Percentiles rank a stretch among this genome's conserved stretches.
phyloP scores from a whole-genome alignment of 2,888 invertebrate species.

The Pseudoips prasinana region DNA sequence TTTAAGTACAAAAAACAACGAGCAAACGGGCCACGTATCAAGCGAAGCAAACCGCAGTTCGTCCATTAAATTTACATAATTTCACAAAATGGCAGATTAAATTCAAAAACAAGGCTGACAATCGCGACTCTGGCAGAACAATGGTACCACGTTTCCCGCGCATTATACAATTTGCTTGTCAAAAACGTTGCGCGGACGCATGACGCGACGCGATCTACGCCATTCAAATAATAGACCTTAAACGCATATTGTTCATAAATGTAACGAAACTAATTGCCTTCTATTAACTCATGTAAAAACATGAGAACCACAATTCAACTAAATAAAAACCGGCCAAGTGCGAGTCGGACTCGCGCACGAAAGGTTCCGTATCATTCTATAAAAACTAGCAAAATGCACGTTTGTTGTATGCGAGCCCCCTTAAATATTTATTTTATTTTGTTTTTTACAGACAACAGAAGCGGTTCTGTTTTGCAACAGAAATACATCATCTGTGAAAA shows the following conservation, averaged over 20 bases:
- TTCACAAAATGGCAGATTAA: constrained; percentile 75
- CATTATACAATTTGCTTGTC: constrained; percentile 78
- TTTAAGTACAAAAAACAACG: constrained; percentile 62
- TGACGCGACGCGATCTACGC: constrained; percentile 30
- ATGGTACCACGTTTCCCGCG: constrained; percentile 62
- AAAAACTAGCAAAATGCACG: too few relatives aligned
- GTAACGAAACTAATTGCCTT: too few relatives aligned
- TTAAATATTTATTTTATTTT: too few relatives aligned
- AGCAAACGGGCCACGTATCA: constrained; percentile 48
- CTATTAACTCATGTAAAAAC: too few relatives aligned
- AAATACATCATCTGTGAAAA: too few relatives aligned
- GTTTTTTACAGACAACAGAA: too few relatives aligned
- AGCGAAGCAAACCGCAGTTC: constrained; percentile 76
- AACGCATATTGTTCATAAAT: constrained; percentile 37
- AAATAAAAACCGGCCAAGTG: too few relatives aligned
- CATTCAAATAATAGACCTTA: constrained; percentile 28
- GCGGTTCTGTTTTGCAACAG: too few relatives aligned
- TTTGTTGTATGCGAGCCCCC: too few relatives aligned
- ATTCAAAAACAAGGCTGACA: constrained; percentile 72
- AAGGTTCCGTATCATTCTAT: too few relatives aligned
- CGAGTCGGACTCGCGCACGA: too few relatives aligned
- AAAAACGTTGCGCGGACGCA: constrained; percentile 61
- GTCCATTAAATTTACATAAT: constrained; percentile 77
- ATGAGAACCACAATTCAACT: too few relatives aligned
- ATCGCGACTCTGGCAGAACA: constrained; percentile 66